phyloP scores from a whole-genome alignment of 2,888 invertebrate species.

The Tryphoninae sp. region DNA sequence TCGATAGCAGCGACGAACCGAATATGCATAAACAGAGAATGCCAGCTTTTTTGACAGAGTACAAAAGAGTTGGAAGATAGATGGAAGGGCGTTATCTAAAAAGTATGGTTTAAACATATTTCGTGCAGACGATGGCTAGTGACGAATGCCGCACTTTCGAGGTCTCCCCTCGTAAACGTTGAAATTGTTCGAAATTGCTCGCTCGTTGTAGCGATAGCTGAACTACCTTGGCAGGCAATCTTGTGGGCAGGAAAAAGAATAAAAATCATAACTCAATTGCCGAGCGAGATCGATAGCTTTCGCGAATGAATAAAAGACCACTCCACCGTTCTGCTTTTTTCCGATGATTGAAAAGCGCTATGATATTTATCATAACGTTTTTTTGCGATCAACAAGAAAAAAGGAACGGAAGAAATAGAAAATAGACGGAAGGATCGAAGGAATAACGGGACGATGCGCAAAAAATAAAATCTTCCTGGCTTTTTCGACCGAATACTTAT shows the following conservation, averaged over 20 bases:
- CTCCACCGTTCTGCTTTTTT: neutral
- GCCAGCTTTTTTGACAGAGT: too few species aligned
- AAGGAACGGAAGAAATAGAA: neutral
- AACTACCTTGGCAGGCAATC: conserved; percentile 31
- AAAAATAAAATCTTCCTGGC: neutral
- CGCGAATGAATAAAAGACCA: conserved; percentile 6
- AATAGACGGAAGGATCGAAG: neutral
- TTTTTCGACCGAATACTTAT: neutral
- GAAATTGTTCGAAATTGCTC: conserved; percentile 47
- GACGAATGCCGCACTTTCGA: conserved; percentile 14
- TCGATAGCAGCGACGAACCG: neutral
- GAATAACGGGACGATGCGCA: neutral
- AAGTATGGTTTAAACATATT: neutral
- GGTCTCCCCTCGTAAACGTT: conserved; percentile 35
- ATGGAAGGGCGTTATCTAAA: too few species aligned
- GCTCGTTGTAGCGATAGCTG: neutral
- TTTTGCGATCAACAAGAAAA: conserved; percentile 19
- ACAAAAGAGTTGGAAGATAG: too few species aligned
- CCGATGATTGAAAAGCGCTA: conserved; percentile 32
- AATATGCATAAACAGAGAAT: too few species aligned
- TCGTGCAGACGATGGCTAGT: conserved; percentile 45
- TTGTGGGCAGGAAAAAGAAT: neutral
- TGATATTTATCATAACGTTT: conserved; percentile 33
- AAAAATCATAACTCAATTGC: neutral
- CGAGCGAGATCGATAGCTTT: neutral